Evolutionary conservation across 2,113 vertebrate genomes (phyloP).

Genomic region (Catharus minimus): DNA sequence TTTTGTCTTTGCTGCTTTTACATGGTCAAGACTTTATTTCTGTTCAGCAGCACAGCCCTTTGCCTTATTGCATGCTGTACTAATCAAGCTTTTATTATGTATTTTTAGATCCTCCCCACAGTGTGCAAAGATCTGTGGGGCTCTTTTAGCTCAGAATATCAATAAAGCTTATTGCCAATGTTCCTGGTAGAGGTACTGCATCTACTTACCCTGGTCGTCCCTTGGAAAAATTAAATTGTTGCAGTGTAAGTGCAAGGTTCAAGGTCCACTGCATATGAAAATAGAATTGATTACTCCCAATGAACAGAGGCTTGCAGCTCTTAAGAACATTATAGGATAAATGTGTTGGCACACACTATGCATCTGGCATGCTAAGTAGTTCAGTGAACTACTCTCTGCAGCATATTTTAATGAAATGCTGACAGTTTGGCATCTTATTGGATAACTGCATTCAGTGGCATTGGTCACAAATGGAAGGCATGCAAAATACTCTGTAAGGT

Average conservation of each 20-base stretch:
- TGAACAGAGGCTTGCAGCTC: constrained; percentile 36
- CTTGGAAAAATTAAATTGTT: constrained; percentile 40
- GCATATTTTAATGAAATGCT: constrained; percentile 64
- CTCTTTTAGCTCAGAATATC: constrained; percentile 9
- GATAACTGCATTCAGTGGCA: constrained; percentile 39
- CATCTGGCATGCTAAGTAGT: constrained; percentile 53
- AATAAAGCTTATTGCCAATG: constrained; percentile 6
- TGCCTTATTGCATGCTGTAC: background rate
- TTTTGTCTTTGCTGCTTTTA: constrained; percentile 10
- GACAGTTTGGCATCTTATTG: constrained; percentile 52
- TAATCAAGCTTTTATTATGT: constrained; percentile 31
- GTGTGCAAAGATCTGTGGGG: background rate
- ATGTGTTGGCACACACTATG: constrained; percentile 22
- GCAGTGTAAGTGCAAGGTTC: constrained; percentile 26
- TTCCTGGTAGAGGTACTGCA: background rate
- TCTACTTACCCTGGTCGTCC: background rate
- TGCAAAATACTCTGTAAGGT: background rate
- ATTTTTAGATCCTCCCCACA: constrained; percentile 30
- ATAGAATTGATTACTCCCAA: constrained; percentile 53
- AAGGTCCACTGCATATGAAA: constrained; percentile 54
- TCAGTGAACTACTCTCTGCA: constrained; percentile 35
- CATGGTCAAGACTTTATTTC: constrained; percentile 2
- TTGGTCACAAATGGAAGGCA: constrained; percentile 51
- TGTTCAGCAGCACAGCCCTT: background rate
- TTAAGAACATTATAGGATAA: constrained; percentile 53